Percentiles rank a stretch among this genome's conserved stretches.
phyloP scores from a whole-genome alignment of 2,113 vertebrate species.

The Varanus salvator region DNA sequence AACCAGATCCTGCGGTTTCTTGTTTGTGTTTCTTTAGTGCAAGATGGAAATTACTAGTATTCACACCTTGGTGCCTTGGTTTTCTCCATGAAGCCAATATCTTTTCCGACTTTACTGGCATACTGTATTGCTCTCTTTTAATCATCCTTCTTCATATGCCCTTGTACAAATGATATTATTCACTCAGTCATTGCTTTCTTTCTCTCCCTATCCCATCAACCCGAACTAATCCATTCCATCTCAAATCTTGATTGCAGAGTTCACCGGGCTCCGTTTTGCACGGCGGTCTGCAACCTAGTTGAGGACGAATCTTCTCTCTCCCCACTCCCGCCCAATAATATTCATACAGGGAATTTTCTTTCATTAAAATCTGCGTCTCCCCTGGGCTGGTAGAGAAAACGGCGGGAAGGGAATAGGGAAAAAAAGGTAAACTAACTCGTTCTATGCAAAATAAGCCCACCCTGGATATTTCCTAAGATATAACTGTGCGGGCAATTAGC shows the following conservation, averaged over 20 bases:
- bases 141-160: neutral
- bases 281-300: slow-evolving; percentile 17
- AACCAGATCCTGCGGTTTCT: neutral
- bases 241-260: neutral
- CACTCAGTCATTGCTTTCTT: neutral
- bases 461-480: slow-evolving; percentile 84
- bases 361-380: slow-evolving; percentile 65
- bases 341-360: slow-evolving; percentile 69
- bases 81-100: neutral
- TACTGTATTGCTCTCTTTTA: neutral
- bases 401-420: neutral
- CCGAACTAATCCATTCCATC: neutral
- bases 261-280: neutral
- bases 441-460: slow-evolving; percentile 70
- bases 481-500: slow-evolving; percentile 90
- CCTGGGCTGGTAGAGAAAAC: slow-evolving; percentile 67
- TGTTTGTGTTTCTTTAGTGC: neutral
- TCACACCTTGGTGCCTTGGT: neutral
- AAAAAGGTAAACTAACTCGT: neutral
- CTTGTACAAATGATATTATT: neutral
- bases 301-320: slow-evolving; percentile 36
- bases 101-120: neutral
- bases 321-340: slow-evolving; percentile 53
- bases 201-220: neutral
- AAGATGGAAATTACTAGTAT: neutral